Conservation (phyloP, 1,140 invertebrate genomes). For the Streblospio benedicti region DNA sequence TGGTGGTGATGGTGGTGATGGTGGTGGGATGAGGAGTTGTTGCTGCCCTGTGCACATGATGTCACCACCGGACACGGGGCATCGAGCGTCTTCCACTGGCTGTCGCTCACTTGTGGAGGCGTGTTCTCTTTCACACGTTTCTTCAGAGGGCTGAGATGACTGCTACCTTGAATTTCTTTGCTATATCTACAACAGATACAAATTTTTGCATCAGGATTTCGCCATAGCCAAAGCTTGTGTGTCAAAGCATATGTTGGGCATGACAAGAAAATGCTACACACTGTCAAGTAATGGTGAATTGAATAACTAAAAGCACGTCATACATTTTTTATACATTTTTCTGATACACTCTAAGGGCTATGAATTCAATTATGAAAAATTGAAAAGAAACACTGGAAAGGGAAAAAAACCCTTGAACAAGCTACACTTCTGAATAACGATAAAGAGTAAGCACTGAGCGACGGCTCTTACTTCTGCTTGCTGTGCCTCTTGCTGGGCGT, state of each 20-base stretch:
- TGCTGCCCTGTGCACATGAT: no score
- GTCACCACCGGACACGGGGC: no score
- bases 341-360: no score
- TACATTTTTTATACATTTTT: no score
- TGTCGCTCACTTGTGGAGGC: slow-evolving; percentile 56
- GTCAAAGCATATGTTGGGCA: no score
- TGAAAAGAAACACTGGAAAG: neutral
- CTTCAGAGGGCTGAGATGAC: slow-evolving; percentile 87
- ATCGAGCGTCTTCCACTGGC: neutral
- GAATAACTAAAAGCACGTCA: no score
- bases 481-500: slow-evolving; percentile 12
- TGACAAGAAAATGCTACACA: no score
- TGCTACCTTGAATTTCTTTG: slow-evolving; percentile 68
- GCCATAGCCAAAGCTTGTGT: no score
- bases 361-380: neutral
- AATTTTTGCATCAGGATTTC: neutral
- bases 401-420: no score
- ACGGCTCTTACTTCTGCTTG: slow-evolving; percentile 14
- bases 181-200: slow-evolving; percentile 46
- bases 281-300: no score
- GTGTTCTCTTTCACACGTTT: slow-evolving; percentile 96
- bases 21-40: slow-evolving; percentile 33
- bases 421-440: no score
- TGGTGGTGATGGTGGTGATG: slow-evolving; percentile 5
- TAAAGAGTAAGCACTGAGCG: no score